Base-by-base conservation (phyloP, 2,888 invertebrate species). In the Zaprionus obscuricornis region DNA sequence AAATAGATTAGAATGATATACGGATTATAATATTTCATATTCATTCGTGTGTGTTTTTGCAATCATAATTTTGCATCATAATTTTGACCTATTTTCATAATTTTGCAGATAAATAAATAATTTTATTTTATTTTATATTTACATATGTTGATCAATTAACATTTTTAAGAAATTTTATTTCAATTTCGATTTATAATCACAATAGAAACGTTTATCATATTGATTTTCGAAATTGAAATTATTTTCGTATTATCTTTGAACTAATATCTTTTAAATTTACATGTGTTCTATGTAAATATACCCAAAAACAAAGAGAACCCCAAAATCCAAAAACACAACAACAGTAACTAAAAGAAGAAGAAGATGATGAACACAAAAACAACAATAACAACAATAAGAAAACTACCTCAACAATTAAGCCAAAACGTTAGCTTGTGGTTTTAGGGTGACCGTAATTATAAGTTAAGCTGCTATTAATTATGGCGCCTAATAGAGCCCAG, bases 401-500 rank as follows among this genome's bases (percentile, higher is more conserved):
- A 66, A 47, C 63, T 39, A 77, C 78, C 86, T 86, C 82, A 76
- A 73, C 86, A 85, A 78, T 78, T 86, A 86, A 85, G 86, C 78
- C 54, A 54, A 86, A 86, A 77, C 56, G 82, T 57, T 76, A 84
- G 74, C 66, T 69, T 83, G 83, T 66, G 86, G 79, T 72, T 65
- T 68, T 65, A 56, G 79, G 62, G 79, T 75, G 81, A 86, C 85
- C 86, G 86, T 82, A 82, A 82, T 82, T 86, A 81, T 86, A 81
- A 81, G 87, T 78, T 86, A 82, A 82, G 87, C 87, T 78, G 86
- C 87, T 86, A 86, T 82, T 82, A 86, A 82, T 82, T 82, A 82
- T 83, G 81, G 84, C 66, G 66, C 75, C 79, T 67, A 78, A 74
- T 74, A 63, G 60, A 58, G 56, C 50, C 11, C 27, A 6, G n/a